Percentiles rank a stretch among this genome's conserved stretches.
Evolutionary conservation across 2,797 vertebrate species (phyloP).

Genomic region (Oceanodroma leucorhoa): DNA sequence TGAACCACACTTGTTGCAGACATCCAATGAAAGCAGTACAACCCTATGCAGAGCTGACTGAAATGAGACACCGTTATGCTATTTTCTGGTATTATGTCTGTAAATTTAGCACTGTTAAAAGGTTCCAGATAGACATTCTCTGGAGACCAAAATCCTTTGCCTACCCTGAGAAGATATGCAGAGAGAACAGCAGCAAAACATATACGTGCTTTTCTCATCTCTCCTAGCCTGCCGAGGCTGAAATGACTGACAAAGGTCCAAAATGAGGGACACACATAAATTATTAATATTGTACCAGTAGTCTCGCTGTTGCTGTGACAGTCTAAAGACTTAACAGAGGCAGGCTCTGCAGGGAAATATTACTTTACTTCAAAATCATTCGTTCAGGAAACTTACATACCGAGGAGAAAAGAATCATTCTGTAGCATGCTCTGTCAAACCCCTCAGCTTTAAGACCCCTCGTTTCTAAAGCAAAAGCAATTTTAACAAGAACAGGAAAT

Average conservation of each 20-base stretch:
- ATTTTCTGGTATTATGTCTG: slow-evolving; percentile 46
- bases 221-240: slow-evolving; percentile 5
- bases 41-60: background rate
- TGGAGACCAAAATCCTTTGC: slow-evolving; percentile 17
- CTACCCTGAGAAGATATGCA: slow-evolving; percentile 15
- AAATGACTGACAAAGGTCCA: slow-evolving; percentile 50
- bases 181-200: slow-evolving; percentile 24
- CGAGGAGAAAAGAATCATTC: slow-evolving; percentile 20
- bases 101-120: slow-evolving; percentile 44
- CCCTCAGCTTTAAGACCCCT: slow-evolving; percentile 16
- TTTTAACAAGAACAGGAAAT: slow-evolving; percentile 40
- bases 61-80: slow-evolving; percentile 27
- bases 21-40: background rate
- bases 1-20: background rate
- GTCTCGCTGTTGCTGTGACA: slow-evolving; percentile 13
- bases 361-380: slow-evolving; percentile 37
- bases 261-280: slow-evolving; percentile 22
- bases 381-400: slow-evolving; percentile 39
- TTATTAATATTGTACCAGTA: slow-evolving; percentile 21
- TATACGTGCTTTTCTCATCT: background rate
- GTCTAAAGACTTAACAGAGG: slow-evolving; percentile 18
- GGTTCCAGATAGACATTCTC: slow-evolving; percentile 20
- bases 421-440: background rate
- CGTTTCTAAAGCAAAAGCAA: slow-evolving; percentile 16
- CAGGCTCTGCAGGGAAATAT: slow-evolving; percentile 27